These are phyloP conservation scores for Hipposideros armiger DNA, from an alignment of 2,113 vertebrate species.

Conservation along the genomic window DNA sequence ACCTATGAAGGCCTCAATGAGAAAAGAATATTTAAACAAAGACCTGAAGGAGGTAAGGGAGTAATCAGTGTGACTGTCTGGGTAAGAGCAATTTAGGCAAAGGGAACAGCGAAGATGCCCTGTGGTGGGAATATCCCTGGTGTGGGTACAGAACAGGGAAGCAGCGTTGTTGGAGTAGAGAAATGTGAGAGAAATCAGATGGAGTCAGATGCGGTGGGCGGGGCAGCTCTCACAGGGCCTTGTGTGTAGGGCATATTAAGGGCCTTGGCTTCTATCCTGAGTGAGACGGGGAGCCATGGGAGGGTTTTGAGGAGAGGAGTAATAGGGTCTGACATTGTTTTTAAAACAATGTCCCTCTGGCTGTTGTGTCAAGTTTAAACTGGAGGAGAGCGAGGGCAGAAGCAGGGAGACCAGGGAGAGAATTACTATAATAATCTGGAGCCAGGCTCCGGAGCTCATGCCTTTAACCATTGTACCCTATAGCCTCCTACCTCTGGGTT, in stretches of 20 bases:
- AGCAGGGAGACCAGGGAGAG: neutral
- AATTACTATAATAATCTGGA: neutral
- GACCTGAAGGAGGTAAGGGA: neutral
- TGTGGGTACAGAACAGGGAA: neutral
- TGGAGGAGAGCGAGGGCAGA: neutral
- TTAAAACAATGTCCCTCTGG: neutral
- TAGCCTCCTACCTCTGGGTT: neutral
- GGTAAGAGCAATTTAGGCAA: neutral
- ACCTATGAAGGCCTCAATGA: neutral
- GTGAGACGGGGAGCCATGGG: neutral
- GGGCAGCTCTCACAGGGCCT: neutral
- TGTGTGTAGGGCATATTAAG: neutral
- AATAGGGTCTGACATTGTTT: conserved; percentile 9
- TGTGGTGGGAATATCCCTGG: too few species aligned
- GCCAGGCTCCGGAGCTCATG: neutral
- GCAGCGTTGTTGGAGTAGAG: neutral
- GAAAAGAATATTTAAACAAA: neutral
- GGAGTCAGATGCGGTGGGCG: neutral
- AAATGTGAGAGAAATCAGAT: neutral
- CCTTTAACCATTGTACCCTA: neutral
- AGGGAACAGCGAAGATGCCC: neutral
- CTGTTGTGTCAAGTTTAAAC: neutral
- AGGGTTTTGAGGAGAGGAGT: neutral
- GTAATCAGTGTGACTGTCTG: neutral
- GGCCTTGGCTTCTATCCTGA: neutral